Base-by-base conservation (phyloP, 2,888 invertebrate genomes). In the Homarus gammarus region DNA sequence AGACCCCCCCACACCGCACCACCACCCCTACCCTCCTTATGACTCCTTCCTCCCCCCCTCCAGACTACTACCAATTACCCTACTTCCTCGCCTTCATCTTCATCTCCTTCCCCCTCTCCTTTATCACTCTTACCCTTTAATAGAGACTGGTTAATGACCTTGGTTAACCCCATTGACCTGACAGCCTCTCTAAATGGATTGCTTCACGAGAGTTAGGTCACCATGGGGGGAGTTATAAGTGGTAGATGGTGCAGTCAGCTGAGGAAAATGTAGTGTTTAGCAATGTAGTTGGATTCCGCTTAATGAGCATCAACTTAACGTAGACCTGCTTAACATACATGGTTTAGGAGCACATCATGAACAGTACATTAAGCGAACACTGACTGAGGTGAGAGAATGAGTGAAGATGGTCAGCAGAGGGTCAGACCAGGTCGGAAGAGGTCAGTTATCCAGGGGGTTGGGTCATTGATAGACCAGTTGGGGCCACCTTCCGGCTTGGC, bases 401-500 rank as follows among this genome's bases (percentile, higher is more conserved):
- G 10, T 56, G 18, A 56, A 22, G 56, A 10, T 0, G 56, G 64
- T 6, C 64, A 64, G 27, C 27, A 22, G 64, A 5, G 6, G 64
- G 64, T 64, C 64, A 56, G 56, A n/a, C n/a, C n/a, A 44, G 44
- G 44, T 44, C 44, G 44, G 44, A 44, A 44, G 44, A 44, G 44
- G 44, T 44, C 44, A 44, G 44, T 44, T 44, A 44, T 5, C 44
- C 44, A n/a, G n/a, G n/a, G n/a, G n/a, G n/a, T n/a, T n/a, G n/a
- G 44, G 44, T 44, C 44, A 44, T 5, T n/a, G 64, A n/a, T 8
- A 22, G 3, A 5, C 27, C n/a, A 64, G 27, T 27, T 27, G 56
- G 56, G 5, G 64, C 64, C 64, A 27, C 56, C 56, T 56, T 33
- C 78, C 51, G 18, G 56, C 64, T 38, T 79, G 36, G 61, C 79